Evolutionary conservation across 2,888 invertebrate species (phyloP), one percentile per base, ranked within the genome.

Genomic region (Cancer borealis): DNA sequence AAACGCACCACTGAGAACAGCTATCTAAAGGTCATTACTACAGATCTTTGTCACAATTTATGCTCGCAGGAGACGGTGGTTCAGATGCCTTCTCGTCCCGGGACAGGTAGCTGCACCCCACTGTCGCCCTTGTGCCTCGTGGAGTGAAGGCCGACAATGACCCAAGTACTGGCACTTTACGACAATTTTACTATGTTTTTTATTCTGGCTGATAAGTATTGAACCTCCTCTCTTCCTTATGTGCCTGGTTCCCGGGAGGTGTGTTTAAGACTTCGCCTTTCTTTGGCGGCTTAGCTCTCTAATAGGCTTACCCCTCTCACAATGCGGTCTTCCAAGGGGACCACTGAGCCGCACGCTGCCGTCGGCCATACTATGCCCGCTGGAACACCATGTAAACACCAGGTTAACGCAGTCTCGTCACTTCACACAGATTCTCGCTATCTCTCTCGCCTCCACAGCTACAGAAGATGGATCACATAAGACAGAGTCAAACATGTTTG

Each of bases 1-100:
- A 73, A 91, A 49, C 21, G 54, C 54, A 30, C 79, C 79, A 30
- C 47, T 39, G 79, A 47, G 79, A 84, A 46, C 49, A 90, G 90
- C 79, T 47, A 93, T 93, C 90, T 73, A 47, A 90, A 89, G 90
- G 93, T 89, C 79, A 89, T 93, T 93, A 93, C 66, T 93, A 90
- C 89, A 73, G 89, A 93, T 90, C 93, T 93, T 93, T 93, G 93
- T 90, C 90, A 49, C 93, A 93, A 79, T 90, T 93, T 93, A 93
- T 90, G 93, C 90, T 90, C 73, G 54, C 49, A 47, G 49, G 89
- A 89, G 93, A 89, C 66, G 89, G 79, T 47, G 66, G 88, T 73
- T 60, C 79, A 73, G 93, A 90, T 90, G 21, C 66, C 66, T 66
- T 26, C 26, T 60, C 30, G 26, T 30, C 26, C 26, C 46, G 30